Conservation (phyloP, 2,113 vertebrate species). For the Corythoichthys intestinalis region DNA sequence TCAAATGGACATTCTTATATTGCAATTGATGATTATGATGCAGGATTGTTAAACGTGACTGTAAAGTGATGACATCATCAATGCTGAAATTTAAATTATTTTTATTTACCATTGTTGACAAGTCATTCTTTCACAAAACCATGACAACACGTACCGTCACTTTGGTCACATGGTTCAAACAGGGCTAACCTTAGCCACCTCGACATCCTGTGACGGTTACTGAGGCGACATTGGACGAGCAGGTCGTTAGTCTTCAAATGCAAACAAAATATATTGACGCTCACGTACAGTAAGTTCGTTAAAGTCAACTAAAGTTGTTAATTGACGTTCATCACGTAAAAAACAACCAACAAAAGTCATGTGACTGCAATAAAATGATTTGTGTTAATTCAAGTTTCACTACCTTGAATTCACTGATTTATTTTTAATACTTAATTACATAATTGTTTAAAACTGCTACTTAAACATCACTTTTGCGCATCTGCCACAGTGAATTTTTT, state of each 20-base stretch:
- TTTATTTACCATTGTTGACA: constrained; percentile 3
- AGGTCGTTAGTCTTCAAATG: neutral
- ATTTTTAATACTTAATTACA: neutral
- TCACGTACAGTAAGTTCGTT: neutral
- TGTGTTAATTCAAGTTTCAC: neutral
- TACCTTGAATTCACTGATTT: neutral
- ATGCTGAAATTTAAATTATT: neutral
- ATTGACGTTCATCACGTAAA: neutral
- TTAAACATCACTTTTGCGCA: neutral
- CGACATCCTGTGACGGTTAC: neutral
- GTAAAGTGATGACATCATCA: neutral
- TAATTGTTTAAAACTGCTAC: neutral
- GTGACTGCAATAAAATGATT: neutral
- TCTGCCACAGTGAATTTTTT: neutral
- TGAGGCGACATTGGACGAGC: neutral
- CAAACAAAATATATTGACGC: neutral
- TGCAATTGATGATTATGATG: neutral
- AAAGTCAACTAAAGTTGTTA: neutral
- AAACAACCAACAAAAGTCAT: neutral
- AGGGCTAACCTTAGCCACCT: neutral
- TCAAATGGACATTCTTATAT: too few species aligned
- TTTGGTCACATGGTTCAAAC: neutral
- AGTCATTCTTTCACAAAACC: neutral
- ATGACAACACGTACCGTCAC: neutral
- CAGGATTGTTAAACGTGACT: neutral